Conservation (phyloP, 2,797 vertebrate species). For the Hylomyscus alleni region DNA sequence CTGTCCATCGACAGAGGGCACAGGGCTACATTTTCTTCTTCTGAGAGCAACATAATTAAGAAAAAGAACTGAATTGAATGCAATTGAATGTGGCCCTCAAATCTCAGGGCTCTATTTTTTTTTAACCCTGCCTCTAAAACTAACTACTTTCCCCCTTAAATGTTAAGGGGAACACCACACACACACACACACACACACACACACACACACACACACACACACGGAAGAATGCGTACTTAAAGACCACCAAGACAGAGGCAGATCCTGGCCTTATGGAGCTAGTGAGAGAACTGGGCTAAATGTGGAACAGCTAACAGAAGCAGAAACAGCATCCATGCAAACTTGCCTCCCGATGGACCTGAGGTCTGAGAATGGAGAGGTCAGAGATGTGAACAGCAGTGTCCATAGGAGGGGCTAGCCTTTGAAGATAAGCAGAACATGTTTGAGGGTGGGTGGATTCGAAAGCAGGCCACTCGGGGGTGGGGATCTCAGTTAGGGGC, state of each 20-base stretch:
- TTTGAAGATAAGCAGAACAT: too few species aligned
- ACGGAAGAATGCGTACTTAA: not conserved
- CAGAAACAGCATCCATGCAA: fast-evolving
- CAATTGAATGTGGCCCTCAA: not conserved
- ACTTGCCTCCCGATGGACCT: not conserved
- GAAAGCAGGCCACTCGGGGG: not conserved
- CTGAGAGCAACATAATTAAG: not conserved
- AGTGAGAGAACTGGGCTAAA: not conserved
- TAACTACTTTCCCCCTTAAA: not conserved
- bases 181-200: not conserved
- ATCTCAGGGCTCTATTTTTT: not conserved
- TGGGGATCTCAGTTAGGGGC: too few species aligned
- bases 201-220: not conserved
- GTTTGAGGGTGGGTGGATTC: not conserved
- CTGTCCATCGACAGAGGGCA: not conserved
- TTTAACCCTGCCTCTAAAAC: not conserved
- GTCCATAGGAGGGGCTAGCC: not conserved
- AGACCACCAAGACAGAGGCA: not conserved
- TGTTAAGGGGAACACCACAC: not conserved
- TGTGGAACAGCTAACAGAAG: not conserved
- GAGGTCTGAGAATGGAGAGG: not conserved
- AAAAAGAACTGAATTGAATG: not conserved
- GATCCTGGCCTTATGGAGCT: not conserved
- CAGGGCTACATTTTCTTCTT: not conserved
- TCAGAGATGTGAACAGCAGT: not conserved